A percentile compares a stretch with the other conserved stretches of the same genome.
phyloP scores from a whole-genome alignment of 2,888 invertebrate genomes.

The Noctua janthe region DNA sequence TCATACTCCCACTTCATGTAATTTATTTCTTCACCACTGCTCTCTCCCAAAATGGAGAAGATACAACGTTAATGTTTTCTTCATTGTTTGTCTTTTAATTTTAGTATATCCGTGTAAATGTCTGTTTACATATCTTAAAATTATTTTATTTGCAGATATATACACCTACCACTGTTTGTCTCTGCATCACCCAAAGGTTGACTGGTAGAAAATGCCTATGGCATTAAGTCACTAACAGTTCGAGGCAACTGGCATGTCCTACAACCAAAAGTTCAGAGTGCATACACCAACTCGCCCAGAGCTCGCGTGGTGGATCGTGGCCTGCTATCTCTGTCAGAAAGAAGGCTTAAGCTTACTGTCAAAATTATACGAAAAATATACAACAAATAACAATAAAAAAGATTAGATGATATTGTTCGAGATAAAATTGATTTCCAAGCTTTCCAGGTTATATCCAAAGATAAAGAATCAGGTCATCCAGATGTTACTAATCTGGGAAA shows the following conservation, averaged over 20 bases:
- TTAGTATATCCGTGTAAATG: too few species aligned
- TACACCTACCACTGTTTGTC: too few species aligned
- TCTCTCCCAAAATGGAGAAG: neutral
- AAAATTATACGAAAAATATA: neutral
- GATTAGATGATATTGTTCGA: neutral
- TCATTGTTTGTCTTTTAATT: too few species aligned
- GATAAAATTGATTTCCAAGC: neutral
- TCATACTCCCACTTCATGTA: neutral
- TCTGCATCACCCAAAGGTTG: too few species aligned
- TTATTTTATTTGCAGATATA: too few species aligned
- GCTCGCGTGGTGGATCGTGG: neutral
- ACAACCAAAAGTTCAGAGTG: neutral
- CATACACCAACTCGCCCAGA: too few species aligned
- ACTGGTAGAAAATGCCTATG: too few species aligned
- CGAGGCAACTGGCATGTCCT: neutral
- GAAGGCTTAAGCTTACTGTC: neutral
- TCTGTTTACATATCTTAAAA: too few species aligned
- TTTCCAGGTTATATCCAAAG: constrained; percentile 3
- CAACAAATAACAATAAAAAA: neutral
- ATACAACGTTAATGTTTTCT: too few species aligned
- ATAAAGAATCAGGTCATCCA: constrained; percentile 30
- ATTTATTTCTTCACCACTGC: neutral
- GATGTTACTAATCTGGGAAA: constrained; percentile 10
- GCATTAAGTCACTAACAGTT: neutral
- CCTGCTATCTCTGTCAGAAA: neutral